These are phyloP conservation scores for Poeciliopsis turneri DNA, from an alignment of 2,797 vertebrate species.

Conservation along the genomic window DNA sequence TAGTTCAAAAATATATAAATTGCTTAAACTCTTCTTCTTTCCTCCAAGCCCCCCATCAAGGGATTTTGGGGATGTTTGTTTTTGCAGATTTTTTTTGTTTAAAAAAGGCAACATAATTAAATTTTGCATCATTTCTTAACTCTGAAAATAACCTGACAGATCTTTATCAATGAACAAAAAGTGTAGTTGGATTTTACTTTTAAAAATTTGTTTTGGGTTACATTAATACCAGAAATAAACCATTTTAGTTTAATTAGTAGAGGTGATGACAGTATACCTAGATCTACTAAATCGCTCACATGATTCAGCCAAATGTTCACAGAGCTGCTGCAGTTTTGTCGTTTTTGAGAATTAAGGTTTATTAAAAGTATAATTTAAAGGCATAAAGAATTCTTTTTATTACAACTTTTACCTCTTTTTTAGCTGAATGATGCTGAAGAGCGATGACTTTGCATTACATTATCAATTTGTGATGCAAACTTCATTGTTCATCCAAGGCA, in stretches of 20 bases:
- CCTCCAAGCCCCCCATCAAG: neutral
- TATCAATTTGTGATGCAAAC: neutral
- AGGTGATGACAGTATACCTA: neutral
- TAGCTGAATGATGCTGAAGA: neutral
- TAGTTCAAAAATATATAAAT: neutral
- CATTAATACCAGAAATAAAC: neutral
- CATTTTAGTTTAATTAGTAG: neutral
- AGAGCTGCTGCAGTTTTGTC: too few species aligned
- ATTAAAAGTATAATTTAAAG: neutral
- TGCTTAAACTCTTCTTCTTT: neutral
- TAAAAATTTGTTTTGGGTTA: neutral
- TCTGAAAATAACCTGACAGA: neutral
- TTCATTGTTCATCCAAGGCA: neutral
- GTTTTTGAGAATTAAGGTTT: neutral
- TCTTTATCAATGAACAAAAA: neutral
- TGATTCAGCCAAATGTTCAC: too few species aligned
- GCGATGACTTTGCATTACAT: neutral
- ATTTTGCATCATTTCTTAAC: neutral
- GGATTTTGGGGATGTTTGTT: neutral
- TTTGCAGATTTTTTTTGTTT: neutral
- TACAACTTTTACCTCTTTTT: neutral
- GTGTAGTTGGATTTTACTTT: neutral
- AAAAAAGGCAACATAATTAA: neutral
- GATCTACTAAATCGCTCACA: too few species aligned
- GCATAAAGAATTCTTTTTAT: neutral